Percentiles rank a stretch among this genome's conserved stretches.
These are phyloP conservation scores for Bolinopsis microptera DNA, from an alignment of 37 sponge, comb jelly and placozoan genomes.

Conservation along the genomic window DNA sequence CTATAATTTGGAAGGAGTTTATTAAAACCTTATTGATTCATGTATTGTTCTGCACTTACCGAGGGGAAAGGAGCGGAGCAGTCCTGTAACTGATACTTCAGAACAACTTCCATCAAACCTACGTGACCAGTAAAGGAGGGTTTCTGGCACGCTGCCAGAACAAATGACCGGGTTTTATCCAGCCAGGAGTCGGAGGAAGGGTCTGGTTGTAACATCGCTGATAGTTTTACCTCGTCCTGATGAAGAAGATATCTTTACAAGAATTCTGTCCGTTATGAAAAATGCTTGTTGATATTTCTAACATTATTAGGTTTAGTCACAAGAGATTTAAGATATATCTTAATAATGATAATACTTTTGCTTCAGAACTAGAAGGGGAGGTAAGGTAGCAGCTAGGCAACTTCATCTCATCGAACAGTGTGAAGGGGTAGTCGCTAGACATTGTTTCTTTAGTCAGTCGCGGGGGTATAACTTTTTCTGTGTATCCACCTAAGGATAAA, in stretches of 20 bases:
- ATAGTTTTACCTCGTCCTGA: conserved; percentile 50
- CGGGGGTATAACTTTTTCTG: conserved; percentile 58
- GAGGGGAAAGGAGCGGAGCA: background rate
- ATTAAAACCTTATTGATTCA: background rate
- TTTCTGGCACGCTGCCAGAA: conserved; percentile 38
- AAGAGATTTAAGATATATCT: too few species aligned
- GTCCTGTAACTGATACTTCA: conserved; percentile 52
- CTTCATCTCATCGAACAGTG: background rate
- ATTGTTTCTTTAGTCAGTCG: background rate
- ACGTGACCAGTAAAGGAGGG: conserved; percentile 61
- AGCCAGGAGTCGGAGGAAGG: conserved; percentile 21
- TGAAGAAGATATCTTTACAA: too few species aligned
- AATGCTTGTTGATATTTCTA: too few species aligned
- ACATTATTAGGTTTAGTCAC: too few species aligned
- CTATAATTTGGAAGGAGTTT: background rate
- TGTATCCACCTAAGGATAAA: conserved; percentile 31
- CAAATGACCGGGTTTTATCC: conserved; percentile 32
- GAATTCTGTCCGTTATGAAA: too few species aligned
- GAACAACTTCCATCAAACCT: conserved; percentile 54
- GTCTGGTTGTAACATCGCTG: background rate
- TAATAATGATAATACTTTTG: too few species aligned
- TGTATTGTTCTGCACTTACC: too few species aligned
- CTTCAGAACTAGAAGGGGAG: background rate
- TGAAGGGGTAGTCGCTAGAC: conserved; percentile 5
- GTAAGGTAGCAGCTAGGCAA: conserved; percentile 13